Base-by-base conservation (phyloP, 2,113 vertebrate genomes). In the Microcebus jonahi region DNA sequence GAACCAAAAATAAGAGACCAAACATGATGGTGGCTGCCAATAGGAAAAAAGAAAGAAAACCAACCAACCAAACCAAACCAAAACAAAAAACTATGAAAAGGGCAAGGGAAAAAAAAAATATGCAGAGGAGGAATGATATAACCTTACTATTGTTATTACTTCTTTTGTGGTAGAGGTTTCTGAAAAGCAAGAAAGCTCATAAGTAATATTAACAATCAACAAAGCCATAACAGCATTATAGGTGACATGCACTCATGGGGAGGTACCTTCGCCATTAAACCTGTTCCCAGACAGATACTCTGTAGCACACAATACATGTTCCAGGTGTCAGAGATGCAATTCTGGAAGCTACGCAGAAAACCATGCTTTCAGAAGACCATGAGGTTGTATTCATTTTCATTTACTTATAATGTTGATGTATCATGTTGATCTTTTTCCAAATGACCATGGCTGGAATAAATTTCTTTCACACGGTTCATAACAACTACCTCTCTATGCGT, bases 401-500 rank as follows among this genome's bases (percentile, higher is more conserved):
- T 90, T 91, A 63, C n/a, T 92, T 92, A 48, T 53, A 91, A 81
- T 77, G 61, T 71, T 86, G 93, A 96, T 88, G 17, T 50, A 65
- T 27, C 68, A 65, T 91, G 92, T 36, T 87, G 82, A 89, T 95
- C 82, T 93, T 83, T 90, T 80, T 80, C 57, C 17, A 76, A 94
- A 93, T 39, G 83, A 95, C 68, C 57, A 82, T 2, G 25, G 55
- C 39, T 90, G 50, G 79, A 83, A 93, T 87, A 68, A 89, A 95
- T 97, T 91, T 93, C 82, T 86, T 97, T 88, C 87, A 87, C 21
- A 70, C 12, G 53, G 45, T 90, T 90, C 70, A 4, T 79, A 94
- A 88, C 8, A 94, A 70, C 29, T 73, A 29, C 27, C 15, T 89
- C 67, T 71, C 57, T 59, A 3, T 70, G 75, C 36, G 27, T 8